phyloP scores from a whole-genome alignment of 1,140 invertebrate genomes.

The Cylas formicarius region DNA sequence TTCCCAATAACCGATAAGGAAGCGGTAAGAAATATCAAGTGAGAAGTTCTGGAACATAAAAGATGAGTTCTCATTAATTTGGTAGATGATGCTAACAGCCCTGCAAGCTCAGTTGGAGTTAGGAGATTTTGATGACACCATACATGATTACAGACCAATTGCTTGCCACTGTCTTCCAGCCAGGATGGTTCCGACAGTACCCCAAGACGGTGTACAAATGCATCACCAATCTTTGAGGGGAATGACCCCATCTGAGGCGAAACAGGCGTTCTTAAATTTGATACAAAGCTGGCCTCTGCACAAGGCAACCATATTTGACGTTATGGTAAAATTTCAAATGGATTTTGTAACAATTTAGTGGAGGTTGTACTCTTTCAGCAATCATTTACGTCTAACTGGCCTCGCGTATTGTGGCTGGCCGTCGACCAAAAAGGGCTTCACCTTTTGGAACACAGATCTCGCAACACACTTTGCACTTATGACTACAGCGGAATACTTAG shows the following conservation, averaged over 20 bases:
- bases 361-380: constrained; percentile 51
- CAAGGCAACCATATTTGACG: constrained; percentile 89
- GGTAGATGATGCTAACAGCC: constrained; percentile 91
- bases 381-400: constrained; percentile 95
- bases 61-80: no score
- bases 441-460: constrained; percentile 77
- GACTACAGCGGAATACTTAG: constrained; percentile 81
- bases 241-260: constrained; percentile 77
- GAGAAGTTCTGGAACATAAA: no score
- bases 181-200: constrained; percentile 65
- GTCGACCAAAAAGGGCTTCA: constrained; percentile 91
- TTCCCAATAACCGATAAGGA: constrained; percentile 89
- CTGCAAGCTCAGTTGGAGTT: constrained; percentile 88
- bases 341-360: not conserved
- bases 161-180: constrained; percentile 75
- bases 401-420: constrained; percentile 80
- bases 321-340: constrained; percentile 57
- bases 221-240: constrained; percentile 82
- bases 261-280: constrained; percentile 88
- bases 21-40: no score
- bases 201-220: constrained; percentile 70
- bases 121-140: constrained; percentile 66
- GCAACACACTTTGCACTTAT: constrained; percentile 81
- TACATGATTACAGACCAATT: constrained; percentile 66
- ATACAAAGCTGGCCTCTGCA: constrained; percentile 91